A percentile compares a stretch with the other conserved stretches of the same genome.
phyloP scores from a whole-genome alignment of 1,140 invertebrate genomes.

The Microplitis demolitor region DNA sequence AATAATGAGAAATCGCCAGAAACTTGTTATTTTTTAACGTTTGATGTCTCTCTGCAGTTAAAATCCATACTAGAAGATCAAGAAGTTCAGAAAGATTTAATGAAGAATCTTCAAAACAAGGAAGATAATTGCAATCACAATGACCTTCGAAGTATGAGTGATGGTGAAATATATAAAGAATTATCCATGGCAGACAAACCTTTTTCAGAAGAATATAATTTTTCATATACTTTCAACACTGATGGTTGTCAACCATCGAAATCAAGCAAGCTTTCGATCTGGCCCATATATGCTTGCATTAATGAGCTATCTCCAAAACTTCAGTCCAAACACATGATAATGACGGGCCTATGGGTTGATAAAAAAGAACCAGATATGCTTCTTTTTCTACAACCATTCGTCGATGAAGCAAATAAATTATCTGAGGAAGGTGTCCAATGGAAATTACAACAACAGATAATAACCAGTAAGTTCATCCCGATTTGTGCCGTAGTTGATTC shows the following conservation, averaged over 20 bases:
- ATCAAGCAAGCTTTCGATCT: slow-evolving; percentile 27
- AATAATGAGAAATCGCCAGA: neutral
- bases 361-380: slow-evolving; percentile 28
- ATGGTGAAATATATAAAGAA: slow-evolving; percentile 22
- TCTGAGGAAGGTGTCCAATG: slow-evolving; percentile 23
- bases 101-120: neutral
- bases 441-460: slow-evolving; percentile 13
- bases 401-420: slow-evolving; percentile 25
- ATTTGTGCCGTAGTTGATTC: slow-evolving; percentile 26
- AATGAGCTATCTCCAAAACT: slow-evolving; percentile 27
- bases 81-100: neutral
- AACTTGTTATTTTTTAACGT: neutral
- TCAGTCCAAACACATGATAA: slow-evolving; percentile 21
- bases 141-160: slow-evolving; percentile 13
- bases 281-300: slow-evolving; percentile 27
- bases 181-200: neutral
- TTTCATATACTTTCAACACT: slow-evolving; percentile 29
- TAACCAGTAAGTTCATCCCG: slow-evolving; percentile 27
- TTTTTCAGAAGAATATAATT: neutral
- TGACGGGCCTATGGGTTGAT: slow-evolving; percentile 26
- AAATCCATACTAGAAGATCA: neutral
- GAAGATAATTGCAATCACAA: neutral
- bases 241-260: slow-evolving; percentile 30
- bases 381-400: slow-evolving; percentile 25
- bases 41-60: neutral